Conservation (phyloP, 2,888 invertebrate genomes). For the Atrina japonica region DNA sequence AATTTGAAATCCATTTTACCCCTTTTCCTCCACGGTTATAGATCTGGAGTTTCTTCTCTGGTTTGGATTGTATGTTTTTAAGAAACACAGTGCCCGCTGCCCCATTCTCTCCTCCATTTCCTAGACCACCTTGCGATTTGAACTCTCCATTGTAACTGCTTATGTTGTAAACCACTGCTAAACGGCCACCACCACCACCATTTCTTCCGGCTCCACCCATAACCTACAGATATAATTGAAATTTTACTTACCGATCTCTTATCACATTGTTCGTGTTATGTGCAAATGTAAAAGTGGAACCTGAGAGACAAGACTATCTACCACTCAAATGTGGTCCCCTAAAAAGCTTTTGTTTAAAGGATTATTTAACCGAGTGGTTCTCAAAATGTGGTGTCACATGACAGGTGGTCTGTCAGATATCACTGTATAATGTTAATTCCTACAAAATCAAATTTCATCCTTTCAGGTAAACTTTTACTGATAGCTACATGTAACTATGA, state of each 20-base stretch:
- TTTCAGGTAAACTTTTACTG: no score
- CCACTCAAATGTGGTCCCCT: no score
- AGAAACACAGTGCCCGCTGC: conserved; percentile 67
- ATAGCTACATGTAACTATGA: no score
- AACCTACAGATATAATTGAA: conserved; percentile 49
- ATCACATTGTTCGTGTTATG: no score
- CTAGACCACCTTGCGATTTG: conserved; percentile 58
- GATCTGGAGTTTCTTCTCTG: conserved; percentile 52
- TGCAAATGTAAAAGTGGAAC: no score
- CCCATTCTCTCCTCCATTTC: conserved; percentile 59
- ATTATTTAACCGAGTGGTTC: neutral
- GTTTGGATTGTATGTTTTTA: conserved; percentile 40
- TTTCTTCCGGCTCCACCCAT: conserved; percentile 61
- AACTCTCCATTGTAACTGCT: conserved; percentile 57
- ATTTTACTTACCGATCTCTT: no score
- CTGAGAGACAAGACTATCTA: no score
- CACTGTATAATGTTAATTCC: no score
- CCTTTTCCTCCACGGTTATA: conserved; percentile 62
- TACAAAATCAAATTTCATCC: no score
- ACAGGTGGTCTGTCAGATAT: no score
- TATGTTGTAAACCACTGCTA: conserved; percentile 54
- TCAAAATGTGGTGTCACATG: no score
- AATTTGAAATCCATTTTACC: conserved; percentile 51
- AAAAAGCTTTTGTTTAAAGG: no score
- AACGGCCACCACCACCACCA: conserved; percentile 67